These are phyloP conservation scores for Morpho helenor DNA, from an alignment of 2,888 invertebrate species.

Conservation along the genomic window DNA sequence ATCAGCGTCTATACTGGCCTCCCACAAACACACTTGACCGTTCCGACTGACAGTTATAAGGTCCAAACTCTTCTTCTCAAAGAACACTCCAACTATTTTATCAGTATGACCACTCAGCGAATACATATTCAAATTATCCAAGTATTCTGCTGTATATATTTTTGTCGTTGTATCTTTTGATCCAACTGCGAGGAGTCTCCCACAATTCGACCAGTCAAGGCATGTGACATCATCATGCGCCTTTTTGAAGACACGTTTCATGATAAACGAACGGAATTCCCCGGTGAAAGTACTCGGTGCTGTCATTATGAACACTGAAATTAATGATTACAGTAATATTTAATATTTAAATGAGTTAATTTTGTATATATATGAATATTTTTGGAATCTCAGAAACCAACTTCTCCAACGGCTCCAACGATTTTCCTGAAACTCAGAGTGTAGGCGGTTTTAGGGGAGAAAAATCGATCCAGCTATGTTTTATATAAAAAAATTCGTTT, in stretches of 20 bases:
- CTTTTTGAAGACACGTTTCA: slow-evolving; percentile 90
- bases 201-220: slow-evolving; percentile 96
- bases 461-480: too few relatives aligned
- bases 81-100: slow-evolving; percentile 90
- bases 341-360: too few relatives aligned
- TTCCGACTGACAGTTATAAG: slow-evolving; percentile 90
- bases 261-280: slow-evolving; percentile 92
- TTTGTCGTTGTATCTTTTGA: slow-evolving; percentile 93
- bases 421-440: too few relatives aligned
- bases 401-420: too few relatives aligned
- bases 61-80: slow-evolving; percentile 91
- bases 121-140: slow-evolving; percentile 86
- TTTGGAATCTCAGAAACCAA: too few relatives aligned
- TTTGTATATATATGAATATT: too few relatives aligned
- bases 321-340: too few relatives aligned
- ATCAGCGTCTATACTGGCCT: slow-evolving; percentile 86
- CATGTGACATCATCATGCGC: slow-evolving; percentile 91
- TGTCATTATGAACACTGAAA: slow-evolving; percentile 89
- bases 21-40: slow-evolving; percentile 92
- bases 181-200: slow-evolving; percentile 92
- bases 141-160: slow-evolving; percentile 87
- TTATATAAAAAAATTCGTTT: too few relatives aligned
- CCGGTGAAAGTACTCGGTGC: slow-evolving; percentile 89
- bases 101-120: slow-evolving; percentile 92
- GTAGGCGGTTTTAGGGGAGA: too few relatives aligned